These are phyloP conservation scores for Vespertilio murinus DNA, from an alignment of 2,797 vertebrate genomes.

Conservation along the genomic window DNA sequence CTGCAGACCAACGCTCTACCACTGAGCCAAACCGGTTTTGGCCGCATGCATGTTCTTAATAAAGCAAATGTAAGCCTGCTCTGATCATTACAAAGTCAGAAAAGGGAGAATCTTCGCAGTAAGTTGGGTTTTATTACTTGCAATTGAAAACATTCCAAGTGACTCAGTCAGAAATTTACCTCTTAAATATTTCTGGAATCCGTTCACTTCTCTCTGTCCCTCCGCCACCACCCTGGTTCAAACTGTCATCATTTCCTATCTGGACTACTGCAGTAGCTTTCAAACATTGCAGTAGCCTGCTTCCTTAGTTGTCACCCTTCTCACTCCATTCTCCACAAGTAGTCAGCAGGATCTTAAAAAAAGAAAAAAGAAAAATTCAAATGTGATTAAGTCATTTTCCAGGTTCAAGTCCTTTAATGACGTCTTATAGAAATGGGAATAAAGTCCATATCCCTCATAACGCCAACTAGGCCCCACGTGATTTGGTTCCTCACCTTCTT, in stretches of 20 bases:
- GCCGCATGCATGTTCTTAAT: constrained; percentile 83
- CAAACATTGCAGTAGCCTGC: not conserved
- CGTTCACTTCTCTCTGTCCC: not conserved
- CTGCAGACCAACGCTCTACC: too few species aligned
- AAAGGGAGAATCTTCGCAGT: not conserved
- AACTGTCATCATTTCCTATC: not conserved
- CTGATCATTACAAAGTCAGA: not conserved
- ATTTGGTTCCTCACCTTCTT: constrained; percentile 17
- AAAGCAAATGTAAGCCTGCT: constrained; percentile 88
- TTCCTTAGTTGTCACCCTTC: not conserved
- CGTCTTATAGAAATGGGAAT: not conserved
- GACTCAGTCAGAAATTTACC: not conserved
- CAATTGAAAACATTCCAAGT: not conserved
- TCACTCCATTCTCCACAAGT: not conserved
- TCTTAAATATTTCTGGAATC: not conserved
- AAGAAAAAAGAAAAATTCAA: not conserved
- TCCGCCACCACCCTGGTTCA: not conserved
- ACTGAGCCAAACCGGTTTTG: too few species aligned
- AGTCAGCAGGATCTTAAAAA: not conserved
- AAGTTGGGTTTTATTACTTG: constrained; percentile 19
- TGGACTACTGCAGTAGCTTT: not conserved
- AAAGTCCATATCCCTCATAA: not conserved
- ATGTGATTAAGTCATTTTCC: constrained; percentile 49
- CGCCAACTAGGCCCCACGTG: not conserved
- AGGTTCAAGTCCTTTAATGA: constrained; percentile 22